Evolutionary conservation across 2,888 invertebrate genomes (phyloP).

Genomic region (Drosophila nigricruria): DNA sequence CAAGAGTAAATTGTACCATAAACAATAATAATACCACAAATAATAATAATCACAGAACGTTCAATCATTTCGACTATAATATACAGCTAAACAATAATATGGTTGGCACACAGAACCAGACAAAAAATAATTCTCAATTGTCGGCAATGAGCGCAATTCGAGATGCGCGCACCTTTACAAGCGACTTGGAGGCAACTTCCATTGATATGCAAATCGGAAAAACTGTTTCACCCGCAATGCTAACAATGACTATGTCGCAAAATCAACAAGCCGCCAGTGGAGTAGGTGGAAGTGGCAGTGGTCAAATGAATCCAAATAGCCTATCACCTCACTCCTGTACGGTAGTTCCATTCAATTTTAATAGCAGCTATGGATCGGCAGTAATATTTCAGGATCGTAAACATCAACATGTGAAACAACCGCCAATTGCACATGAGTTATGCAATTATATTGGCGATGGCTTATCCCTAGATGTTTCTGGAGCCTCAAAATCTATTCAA

Average conservation of each 20-base stretch:
- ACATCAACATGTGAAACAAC: constrained; percentile 8
- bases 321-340: constrained; percentile 28
- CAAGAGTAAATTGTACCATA: neutral
- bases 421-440: constrained; percentile 11
- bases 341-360: constrained; percentile 37
- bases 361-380: constrained; percentile 44
- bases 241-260: constrained; percentile 13
- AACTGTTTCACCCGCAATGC: constrained; percentile 26
- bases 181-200: constrained; percentile 13
- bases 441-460: constrained; percentile 29
- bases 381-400: constrained; percentile 40
- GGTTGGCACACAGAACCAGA: constrained; percentile 71
- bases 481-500: constrained; percentile 40
- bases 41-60: constrained; percentile 5
- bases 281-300: constrained; percentile 3
- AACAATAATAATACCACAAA: constrained; percentile 4
- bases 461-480: constrained; percentile 33
- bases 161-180: constrained; percentile 40
- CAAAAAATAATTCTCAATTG: constrained; percentile 37
- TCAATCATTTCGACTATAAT: constrained; percentile 5
- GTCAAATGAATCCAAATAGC: constrained; percentile 30
- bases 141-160: constrained; percentile 23
- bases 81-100: constrained; percentile 58
- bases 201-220: constrained; percentile 25
- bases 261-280: constrained; percentile 15